These are phyloP conservation scores for Leptopilina clavipes DNA, from an alignment of 1,140 invertebrate species.

Conservation along the genomic window DNA sequence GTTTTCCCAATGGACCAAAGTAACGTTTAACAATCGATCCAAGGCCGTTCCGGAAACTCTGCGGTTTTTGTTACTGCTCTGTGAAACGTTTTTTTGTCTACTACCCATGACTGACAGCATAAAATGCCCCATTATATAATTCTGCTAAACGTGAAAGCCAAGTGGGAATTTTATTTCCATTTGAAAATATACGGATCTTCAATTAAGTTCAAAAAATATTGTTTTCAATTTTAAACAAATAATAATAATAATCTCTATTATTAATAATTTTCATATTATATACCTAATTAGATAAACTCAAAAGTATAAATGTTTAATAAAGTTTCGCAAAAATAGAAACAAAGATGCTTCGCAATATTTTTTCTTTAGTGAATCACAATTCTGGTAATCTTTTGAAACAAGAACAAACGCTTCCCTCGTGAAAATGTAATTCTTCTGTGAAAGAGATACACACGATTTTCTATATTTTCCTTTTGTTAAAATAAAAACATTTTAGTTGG, in stretches of 20 bases:
- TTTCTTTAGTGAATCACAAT: neutral
- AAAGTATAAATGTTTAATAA: neutral
- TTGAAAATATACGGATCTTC: neutral
- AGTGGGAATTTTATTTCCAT: neutral
- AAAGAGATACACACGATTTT: neutral
- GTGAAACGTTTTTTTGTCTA: conserved; percentile 25
- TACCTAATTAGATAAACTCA: no score
- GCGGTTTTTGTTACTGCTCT: conserved; percentile 17
- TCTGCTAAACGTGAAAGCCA: neutral
- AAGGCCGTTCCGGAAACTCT: neutral
- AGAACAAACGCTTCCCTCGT: neutral
- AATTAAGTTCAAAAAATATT: neutral
- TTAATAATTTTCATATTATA: no score
- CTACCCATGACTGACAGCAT: neutral
- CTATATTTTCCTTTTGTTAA: neutral
- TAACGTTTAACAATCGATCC: conserved; percentile 27
- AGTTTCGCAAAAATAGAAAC: no score
- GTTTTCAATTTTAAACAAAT: neutral
- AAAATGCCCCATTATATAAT: conserved; percentile 8
- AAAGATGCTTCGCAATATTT: neutral
- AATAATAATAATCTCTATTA: no score
- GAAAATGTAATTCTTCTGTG: neutral
- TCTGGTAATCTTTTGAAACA: neutral
- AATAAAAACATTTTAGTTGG: neutral
- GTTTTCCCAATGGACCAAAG: conserved; percentile 16